A percentile compares a stretch with the other conserved stretches of the same genome.
Evolutionary conservation across 2,888 invertebrate genomes (phyloP).

Genomic region (Hipparchia semele): DNA sequence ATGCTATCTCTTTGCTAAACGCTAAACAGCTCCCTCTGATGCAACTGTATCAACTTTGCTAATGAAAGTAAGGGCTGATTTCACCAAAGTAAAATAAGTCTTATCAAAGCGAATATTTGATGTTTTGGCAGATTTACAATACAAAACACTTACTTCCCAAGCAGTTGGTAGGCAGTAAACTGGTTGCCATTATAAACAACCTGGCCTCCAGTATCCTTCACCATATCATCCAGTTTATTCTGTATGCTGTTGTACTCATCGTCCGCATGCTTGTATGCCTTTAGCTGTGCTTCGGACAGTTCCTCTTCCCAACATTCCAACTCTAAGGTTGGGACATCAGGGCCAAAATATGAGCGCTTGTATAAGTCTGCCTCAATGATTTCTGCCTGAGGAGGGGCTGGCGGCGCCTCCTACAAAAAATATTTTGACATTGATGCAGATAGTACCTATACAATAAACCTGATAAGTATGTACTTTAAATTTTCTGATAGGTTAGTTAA

Average conservation of each 20-base stretch:
- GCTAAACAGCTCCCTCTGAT: too few relatives aligned
- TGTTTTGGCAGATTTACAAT: too few relatives aligned
- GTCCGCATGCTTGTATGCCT: constrained; percentile 84
- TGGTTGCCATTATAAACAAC: constrained; percentile 86
- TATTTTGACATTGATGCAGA: not conserved
- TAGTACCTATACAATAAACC: too few relatives aligned
- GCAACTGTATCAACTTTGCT: too few relatives aligned
- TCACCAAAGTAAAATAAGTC: too few relatives aligned
- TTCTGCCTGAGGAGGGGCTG: constrained; percentile 65
- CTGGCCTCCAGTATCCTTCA: constrained; percentile 84
- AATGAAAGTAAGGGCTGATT: too few relatives aligned
- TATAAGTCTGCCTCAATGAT: constrained; percentile 77
- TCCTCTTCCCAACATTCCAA: constrained; percentile 90
- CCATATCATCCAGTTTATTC: constrained; percentile 82
- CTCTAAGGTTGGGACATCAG: constrained; percentile 82
- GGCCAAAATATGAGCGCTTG: constrained; percentile 76
- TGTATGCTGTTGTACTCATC: constrained; percentile 87
- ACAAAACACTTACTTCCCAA: constrained; percentile 75
- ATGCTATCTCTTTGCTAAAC: too few relatives aligned
- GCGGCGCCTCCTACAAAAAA: constrained; percentile 40
- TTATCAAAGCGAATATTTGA: too few relatives aligned
- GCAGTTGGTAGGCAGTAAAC: constrained; percentile 85
- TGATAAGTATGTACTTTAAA: too few relatives aligned
- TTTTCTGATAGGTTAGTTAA: too few relatives aligned
- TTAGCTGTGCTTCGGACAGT: constrained; percentile 85